Evolutionary conservation across 2,797 vertebrate genomes (phyloP).

Genomic region (Phoxinus dragarum): DNA sequence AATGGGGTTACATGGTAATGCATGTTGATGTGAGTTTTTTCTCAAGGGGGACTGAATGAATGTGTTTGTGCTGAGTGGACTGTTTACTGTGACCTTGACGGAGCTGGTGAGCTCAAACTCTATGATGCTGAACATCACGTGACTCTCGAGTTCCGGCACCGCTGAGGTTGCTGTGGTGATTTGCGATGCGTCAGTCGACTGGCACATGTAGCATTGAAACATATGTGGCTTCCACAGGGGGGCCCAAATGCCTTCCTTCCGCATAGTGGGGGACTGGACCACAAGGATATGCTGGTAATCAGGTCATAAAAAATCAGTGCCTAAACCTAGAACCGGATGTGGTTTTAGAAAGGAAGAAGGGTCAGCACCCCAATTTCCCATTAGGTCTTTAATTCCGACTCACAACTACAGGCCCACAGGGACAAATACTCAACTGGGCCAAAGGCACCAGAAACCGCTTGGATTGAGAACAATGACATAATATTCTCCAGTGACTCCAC

Average conservation of each 20-base stretch:
- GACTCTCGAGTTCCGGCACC: constrained; percentile 22
- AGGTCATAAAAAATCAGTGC: constrained; percentile 43
- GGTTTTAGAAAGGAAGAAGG: constrained; percentile 27
- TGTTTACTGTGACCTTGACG: constrained; percentile 45
- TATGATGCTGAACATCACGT: constrained; percentile 5
- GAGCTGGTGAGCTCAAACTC: constrained; percentile 25
- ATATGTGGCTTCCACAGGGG: constrained; percentile 60
- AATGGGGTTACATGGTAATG: constrained; percentile 1
- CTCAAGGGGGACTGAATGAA: constrained; percentile 8
- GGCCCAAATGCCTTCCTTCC: constrained; percentile 58
- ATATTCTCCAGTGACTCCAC: neutral
- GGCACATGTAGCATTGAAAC: constrained; percentile 49
- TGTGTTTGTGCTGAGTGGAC: constrained; percentile 45
- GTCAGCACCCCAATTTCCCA: constrained; percentile 31
- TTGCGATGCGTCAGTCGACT: constrained; percentile 50
- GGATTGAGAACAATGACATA: neutral
- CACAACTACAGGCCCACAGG: constrained; percentile 8
- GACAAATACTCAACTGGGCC: constrained; percentile 5
- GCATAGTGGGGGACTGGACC: constrained; percentile 47
- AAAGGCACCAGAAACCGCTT: neutral
- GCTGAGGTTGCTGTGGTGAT: constrained; percentile 34
- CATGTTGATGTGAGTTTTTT: constrained; percentile 1
- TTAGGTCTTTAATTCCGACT: constrained; percentile 10
- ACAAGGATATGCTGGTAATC: constrained; percentile 54
- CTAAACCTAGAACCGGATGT: constrained; percentile 43